Percentiles rank a stretch among this genome's conserved stretches.
phyloP scores from a whole-genome alignment of 1,140 invertebrate species.

The Drosophila littoralis region DNA sequence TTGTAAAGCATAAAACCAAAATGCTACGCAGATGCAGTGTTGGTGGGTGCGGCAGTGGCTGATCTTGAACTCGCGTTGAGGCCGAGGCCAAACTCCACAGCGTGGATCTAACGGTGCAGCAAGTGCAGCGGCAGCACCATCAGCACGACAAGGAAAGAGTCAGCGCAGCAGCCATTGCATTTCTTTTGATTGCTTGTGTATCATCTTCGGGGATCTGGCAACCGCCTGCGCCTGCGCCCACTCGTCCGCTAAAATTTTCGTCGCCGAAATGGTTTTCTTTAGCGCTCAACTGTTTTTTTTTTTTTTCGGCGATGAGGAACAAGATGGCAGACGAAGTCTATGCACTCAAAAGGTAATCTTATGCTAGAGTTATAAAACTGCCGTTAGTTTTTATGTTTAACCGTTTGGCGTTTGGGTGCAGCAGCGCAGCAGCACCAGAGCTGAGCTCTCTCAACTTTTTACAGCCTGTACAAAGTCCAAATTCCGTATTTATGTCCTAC shows the following conservation, averaged over 20 bases:
- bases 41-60: slow-evolving; percentile 63
- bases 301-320: slow-evolving; percentile 47
- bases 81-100: slow-evolving; percentile 46
- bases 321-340: slow-evolving; percentile 33
- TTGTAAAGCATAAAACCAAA: slow-evolving; percentile 30
- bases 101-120: slow-evolving; percentile 68
- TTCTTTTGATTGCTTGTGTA: slow-evolving; percentile 83
- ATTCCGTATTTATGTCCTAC: slow-evolving; percentile 45
- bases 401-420: slow-evolving; percentile 77
- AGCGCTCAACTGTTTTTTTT: slow-evolving; percentile 50
- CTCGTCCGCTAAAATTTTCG: slow-evolving; percentile 40
- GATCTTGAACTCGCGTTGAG: slow-evolving; percentile 72
- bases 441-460: slow-evolving; percentile 49
- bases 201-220: slow-evolving; percentile 72
- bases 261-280: slow-evolving; percentile 48
- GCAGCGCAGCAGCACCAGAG: slow-evolving; percentile 33
- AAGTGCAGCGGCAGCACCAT: slow-evolving; percentile 66
- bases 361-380: slow-evolving; percentile 76
- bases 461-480: slow-evolving; percentile 64
- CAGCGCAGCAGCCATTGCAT: slow-evolving; percentile 57
- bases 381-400: slow-evolving; percentile 81
- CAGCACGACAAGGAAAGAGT: slow-evolving; percentile 37
- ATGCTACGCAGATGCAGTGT: slow-evolving; percentile 31
- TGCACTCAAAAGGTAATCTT: slow-evolving; percentile 77
- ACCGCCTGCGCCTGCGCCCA: slow-evolving; percentile 55